Conservation (phyloP, 2,113 vertebrate genomes). For the Perccottus glenii region DNA sequence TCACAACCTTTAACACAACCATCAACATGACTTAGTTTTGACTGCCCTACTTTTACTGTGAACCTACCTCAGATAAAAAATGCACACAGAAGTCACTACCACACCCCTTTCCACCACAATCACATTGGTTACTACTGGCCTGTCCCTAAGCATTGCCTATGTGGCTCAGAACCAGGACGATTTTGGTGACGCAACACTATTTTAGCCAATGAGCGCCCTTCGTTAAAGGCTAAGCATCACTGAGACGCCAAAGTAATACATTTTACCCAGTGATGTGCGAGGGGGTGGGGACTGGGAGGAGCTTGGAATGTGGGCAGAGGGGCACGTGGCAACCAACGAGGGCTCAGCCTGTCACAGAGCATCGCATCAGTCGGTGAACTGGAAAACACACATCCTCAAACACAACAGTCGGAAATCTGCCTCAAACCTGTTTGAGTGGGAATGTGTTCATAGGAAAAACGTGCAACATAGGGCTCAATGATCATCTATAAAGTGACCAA, state of each 20-base stretch:
- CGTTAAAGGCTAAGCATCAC: constrained; percentile 36
- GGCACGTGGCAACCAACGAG: constrained; percentile 66
- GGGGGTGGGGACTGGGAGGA: constrained; percentile 28
- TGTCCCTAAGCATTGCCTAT: constrained; percentile 26
- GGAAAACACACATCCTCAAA: constrained; percentile 21
- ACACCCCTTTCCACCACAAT: constrained; percentile 6
- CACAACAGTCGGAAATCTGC: constrained; percentile 1
- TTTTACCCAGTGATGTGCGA: constrained; percentile 58
- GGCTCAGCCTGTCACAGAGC: constrained; percentile 55
- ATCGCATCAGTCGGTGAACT: constrained; percentile 67
- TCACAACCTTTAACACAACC: background rate
- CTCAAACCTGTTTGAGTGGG: background rate
- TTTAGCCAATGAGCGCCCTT: constrained; percentile 59
- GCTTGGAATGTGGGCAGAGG: constrained; percentile 29
- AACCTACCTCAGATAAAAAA: background rate
- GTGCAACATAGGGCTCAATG: background rate
- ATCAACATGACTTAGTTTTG: background rate
- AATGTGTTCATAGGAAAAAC: background rate
- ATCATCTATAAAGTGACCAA: background rate
- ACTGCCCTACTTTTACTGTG: background rate
- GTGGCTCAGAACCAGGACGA: constrained; percentile 44
- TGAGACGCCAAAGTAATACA: constrained; percentile 2
- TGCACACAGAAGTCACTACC: background rate
- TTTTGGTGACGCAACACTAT: constrained; percentile 51
- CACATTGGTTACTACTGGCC: constrained; percentile 34